Evolutionary conservation across 2,113 vertebrate species (phyloP).

Genomic region (Cyprinodon brontotheroides): DNA sequence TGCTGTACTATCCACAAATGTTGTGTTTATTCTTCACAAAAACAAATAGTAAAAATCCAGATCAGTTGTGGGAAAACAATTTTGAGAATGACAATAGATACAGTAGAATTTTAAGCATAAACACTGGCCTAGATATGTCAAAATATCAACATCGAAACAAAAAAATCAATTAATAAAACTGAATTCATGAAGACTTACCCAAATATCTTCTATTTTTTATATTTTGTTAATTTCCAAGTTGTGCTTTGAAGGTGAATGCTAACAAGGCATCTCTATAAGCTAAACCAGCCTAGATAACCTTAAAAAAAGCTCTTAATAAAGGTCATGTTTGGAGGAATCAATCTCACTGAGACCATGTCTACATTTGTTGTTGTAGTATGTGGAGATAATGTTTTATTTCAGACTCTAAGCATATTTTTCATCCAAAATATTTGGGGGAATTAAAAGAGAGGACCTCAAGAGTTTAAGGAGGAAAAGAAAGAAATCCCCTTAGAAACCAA

Average conservation of each 20-base stretch:
- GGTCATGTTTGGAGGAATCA: background rate
- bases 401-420: background rate
- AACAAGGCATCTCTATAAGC: background rate
- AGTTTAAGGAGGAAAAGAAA: background rate
- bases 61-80: background rate
- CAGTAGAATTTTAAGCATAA: too few relatives aligned
- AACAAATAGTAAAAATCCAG: background rate
- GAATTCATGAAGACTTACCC: background rate
- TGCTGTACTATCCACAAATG: too few relatives aligned
- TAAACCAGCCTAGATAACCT: background rate
- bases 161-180: too few relatives aligned
- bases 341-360: background rate
- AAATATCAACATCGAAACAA: background rate
- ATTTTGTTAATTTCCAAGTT: background rate
- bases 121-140: background rate
- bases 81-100: background rate
- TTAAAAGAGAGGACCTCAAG: background rate
- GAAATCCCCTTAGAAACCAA: background rate
- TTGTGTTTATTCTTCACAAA: too few relatives aligned
- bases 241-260: background rate
- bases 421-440: background rate
- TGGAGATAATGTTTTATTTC: background rate
- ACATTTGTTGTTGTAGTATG: background rate
- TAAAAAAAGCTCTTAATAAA: background rate
- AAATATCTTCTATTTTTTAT: background rate